These are phyloP conservation scores for Fregetta grallaria DNA, from an alignment of 2,113 vertebrate genomes.

Conservation along the genomic window DNA sequence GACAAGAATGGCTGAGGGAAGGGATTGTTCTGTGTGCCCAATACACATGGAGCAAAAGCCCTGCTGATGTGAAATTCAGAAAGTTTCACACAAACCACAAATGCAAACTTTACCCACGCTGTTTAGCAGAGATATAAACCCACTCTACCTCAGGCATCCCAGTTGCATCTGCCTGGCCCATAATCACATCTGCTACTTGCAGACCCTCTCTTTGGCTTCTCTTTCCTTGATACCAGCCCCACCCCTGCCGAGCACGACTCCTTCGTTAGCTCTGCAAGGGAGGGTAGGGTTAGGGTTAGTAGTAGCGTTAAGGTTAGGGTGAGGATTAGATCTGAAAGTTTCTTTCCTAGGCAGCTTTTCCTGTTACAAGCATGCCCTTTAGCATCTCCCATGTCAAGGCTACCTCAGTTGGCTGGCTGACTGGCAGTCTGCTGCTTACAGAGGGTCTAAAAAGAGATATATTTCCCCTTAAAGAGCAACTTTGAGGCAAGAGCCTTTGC, in stretches of 20 bases:
- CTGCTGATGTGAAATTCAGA: background rate
- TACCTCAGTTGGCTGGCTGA: background rate
- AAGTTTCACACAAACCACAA: background rate
- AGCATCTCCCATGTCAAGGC: background rate
- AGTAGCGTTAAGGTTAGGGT: background rate
- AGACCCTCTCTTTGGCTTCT: background rate
- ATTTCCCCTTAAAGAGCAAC: background rate
- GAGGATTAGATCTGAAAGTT: background rate
- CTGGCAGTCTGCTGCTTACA: background rate
- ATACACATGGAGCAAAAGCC: background rate
- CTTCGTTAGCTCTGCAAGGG: background rate
- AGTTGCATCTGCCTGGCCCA: background rate
- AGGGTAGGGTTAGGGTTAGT: background rate
- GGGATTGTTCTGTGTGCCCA: background rate
- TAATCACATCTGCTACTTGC: background rate
- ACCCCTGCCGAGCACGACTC: background rate
- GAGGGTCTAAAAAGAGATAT: background rate
- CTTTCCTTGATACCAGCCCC: background rate
- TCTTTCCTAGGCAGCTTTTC: background rate
- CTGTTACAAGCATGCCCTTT: background rate
- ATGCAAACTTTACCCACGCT: background rate
- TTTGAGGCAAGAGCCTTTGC: background rate
- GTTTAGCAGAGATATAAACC: background rate
- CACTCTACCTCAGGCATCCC: background rate
- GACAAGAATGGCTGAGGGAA: background rate